These are phyloP conservation scores for Drosophila anomelani DNA, from an alignment of 2,888 invertebrate species.

Conservation along the genomic window DNA sequence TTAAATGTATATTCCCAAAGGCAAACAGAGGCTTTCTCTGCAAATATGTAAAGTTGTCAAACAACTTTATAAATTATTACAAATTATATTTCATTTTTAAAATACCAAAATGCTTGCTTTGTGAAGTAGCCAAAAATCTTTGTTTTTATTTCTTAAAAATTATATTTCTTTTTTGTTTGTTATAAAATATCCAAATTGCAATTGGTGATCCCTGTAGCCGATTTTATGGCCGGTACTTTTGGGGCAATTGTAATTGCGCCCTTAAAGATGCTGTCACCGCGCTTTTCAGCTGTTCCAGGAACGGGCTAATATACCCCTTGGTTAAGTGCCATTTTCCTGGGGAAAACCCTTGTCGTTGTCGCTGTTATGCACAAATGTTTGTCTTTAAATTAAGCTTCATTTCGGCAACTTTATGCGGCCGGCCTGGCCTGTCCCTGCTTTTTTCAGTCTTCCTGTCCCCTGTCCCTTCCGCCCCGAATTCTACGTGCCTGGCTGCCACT, in stretches of 20 bases:
- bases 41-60: no score
- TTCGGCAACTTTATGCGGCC: slow-evolving; percentile 61
- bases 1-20: no score
- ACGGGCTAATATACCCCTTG: slow-evolving; percentile 27
- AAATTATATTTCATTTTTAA: no score
- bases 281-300: neutral
- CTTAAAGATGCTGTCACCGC: slow-evolving; percentile 9
- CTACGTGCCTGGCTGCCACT: slow-evolving; percentile 49
- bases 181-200: neutral
- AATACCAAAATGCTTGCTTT: no score
- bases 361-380: slow-evolving; percentile 57
- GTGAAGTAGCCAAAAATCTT: neutral
- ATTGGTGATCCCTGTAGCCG: neutral
- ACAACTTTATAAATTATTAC: no score
- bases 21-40: no score
- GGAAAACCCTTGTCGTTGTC: slow-evolving; percentile 41
- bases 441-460: neutral
- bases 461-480: slow-evolving; percentile 33
- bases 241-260: neutral
- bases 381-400: slow-evolving; percentile 67
- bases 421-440: slow-evolving; percentile 46
- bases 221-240: slow-evolving; percentile 1
- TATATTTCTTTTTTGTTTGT: neutral
- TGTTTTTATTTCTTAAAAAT: neutral
- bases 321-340: slow-evolving; percentile 14